Evolutionary conservation across 2,888 invertebrate species (phyloP), one percentile per base, ranked within the genome.

Genomic region (Schrankia costaestrigalis): DNA sequence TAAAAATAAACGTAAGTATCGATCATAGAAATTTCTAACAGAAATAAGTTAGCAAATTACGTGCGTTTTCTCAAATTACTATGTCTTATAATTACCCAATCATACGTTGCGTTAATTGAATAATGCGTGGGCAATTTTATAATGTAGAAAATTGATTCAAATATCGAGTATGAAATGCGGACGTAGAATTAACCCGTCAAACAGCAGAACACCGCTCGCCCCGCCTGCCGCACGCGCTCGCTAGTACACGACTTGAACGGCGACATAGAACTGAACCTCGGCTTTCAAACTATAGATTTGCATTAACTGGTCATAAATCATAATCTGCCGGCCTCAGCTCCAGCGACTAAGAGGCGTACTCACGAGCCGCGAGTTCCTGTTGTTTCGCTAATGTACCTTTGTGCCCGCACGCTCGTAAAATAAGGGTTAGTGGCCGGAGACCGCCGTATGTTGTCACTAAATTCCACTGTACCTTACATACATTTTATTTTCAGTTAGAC

Each of bases 261-360:
- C 54, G 48, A 56, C 57, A 61, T 62, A 56, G 60, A 64, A 57
- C 62, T 40, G 34, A 58, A 59, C 57, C 55, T 51, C 56, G 61
- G 57, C 66, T 72, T 67, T 73, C 68, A 53, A 72, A 60, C 67
- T 67, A 76, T 74, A 76, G 71, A 76, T 82, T 79, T 78, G 73
- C 78, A 79, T 78, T 75, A 73, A 69, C 70, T 60, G 66, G 57
- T 67, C 78, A 68, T 84, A 81, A 84, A 81, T 84, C 81, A 84
- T 75, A 77, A 70, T 68, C 63, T 61, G 53, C 54, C 49, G 59
- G 54, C 56, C 46, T 59, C 56, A 63, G 58, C 60, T 45, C 42
- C 48, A 38, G 52, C 40, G 53, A 46, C 40, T 49, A 49, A 58
- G 56, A 56, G 51, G 57, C 63, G 63, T 61, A 60, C 60, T 60